These are phyloP conservation scores for Uloborus plumipes DNA, from an alignment of 2,888 invertebrate species.

Conservation along the genomic window DNA sequence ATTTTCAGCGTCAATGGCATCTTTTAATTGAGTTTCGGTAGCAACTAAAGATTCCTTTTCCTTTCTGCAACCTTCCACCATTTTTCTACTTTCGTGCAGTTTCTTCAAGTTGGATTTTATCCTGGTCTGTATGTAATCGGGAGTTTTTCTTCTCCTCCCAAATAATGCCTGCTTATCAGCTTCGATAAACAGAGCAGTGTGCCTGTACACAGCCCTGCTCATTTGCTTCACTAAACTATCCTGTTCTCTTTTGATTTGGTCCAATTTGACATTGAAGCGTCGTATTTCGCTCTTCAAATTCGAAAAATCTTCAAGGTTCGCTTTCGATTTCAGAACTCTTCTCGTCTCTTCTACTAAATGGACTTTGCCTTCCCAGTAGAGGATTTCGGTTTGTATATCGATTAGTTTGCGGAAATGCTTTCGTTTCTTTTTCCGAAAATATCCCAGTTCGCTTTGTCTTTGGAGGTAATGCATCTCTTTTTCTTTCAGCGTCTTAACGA, in stretches of 20 bases:
- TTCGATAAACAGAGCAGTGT: constrained; percentile 46
- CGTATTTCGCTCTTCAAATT: constrained; percentile 47
- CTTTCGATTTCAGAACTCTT: constrained; percentile 39
- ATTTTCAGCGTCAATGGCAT: constrained; percentile 1
- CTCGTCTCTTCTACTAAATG: constrained; percentile 49
- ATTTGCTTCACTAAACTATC: constrained; percentile 33
- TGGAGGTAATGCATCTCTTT: constrained; percentile 38
- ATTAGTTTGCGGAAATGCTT: constrained; percentile 37
- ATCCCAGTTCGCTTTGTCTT: constrained; percentile 40
- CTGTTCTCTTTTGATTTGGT: constrained; percentile 38
- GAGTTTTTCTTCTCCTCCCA: constrained; percentile 43
- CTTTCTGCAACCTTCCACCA: constrained; percentile 23
- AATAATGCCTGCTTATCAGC: constrained; percentile 55
- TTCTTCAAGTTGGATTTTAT: constrained; percentile 37
- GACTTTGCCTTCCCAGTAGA: constrained; percentile 48
- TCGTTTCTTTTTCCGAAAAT: constrained; percentile 29
- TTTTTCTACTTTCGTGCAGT: constrained; percentile 33
- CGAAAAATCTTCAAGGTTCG: constrained; percentile 16
- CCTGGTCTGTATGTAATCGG: constrained; percentile 44
- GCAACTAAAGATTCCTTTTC: constrained; percentile 16
- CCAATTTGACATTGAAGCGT: constrained; percentile 41
- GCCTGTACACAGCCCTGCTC: constrained; percentile 37
- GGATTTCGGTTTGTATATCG: constrained; percentile 36
- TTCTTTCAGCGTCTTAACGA: constrained; percentile 37
- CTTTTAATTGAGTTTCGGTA: constrained; percentile 16